These are phyloP conservation scores for Morpho deidamia DNA, from an alignment of 2,888 invertebrate species.

Conservation along the genomic window DNA sequence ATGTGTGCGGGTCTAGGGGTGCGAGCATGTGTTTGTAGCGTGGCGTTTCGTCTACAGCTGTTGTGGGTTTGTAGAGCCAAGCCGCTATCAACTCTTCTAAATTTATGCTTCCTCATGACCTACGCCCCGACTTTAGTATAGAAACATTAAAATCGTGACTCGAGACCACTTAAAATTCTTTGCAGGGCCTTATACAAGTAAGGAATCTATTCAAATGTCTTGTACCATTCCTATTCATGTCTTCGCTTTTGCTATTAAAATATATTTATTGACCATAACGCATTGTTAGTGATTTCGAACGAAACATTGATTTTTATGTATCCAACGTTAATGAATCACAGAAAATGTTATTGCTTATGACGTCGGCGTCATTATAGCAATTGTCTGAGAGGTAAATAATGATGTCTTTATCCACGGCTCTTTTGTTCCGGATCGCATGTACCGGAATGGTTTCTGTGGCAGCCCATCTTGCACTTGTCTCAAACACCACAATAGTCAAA, in stretches of 20 bases:
- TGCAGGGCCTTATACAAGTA: constrained; percentile 39
- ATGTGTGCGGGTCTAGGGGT: constrained; percentile 50
- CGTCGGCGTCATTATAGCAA: constrained; percentile 38
- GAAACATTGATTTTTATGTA: constrained; percentile 4
- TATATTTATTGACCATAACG: constrained; percentile 6
- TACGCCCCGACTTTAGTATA: constrained; percentile 48
- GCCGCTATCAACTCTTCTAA: constrained; percentile 61
- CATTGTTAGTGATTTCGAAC: neutral
- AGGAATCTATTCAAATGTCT: constrained; percentile 44
- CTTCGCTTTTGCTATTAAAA: constrained; percentile 16
- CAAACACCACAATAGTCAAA: constrained; percentile 60
- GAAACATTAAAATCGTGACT: constrained; percentile 45
- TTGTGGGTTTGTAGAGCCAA: constrained; percentile 65
- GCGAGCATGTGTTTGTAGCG: constrained; percentile 59
- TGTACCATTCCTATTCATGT: constrained; percentile 27
- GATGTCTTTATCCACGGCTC: constrained; percentile 68
- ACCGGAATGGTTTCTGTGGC: constrained; percentile 57
- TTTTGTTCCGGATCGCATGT: constrained; percentile 66
- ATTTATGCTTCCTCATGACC: constrained; percentile 76
- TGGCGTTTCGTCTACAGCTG: constrained; percentile 70
- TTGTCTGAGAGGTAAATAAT: constrained; percentile 54
- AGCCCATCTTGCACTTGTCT: constrained; percentile 59
- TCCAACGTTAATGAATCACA: constrained; percentile 11
- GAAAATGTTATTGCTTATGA: constrained; percentile 11
- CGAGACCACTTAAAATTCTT: constrained; percentile 50